A percentile compares a stretch with the other conserved stretches of the same genome.
Conservation (phyloP, 2,113 vertebrate species). For the Haliaeetus leucogaster region DNA sequence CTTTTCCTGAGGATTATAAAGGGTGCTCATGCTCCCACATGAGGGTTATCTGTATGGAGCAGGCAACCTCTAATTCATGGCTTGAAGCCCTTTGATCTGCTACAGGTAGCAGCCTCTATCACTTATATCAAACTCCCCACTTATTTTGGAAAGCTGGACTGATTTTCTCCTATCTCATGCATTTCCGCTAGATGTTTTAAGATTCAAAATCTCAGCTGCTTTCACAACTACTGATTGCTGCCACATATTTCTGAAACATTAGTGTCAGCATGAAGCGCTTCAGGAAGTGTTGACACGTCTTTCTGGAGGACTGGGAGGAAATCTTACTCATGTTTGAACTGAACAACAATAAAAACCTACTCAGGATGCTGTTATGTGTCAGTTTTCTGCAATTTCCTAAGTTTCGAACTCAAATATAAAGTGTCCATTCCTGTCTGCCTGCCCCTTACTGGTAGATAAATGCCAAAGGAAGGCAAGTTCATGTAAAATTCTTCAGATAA, state of each 20-base stretch:
- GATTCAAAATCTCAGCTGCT: background rate
- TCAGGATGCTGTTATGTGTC: background rate
- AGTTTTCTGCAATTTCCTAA: background rate
- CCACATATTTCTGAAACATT: background rate
- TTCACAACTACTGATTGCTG: background rate
- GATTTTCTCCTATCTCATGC: background rate
- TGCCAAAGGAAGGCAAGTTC: background rate
- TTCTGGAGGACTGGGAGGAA: background rate
- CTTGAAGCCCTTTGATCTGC: background rate
- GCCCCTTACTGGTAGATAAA: background rate
- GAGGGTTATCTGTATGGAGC: background rate
- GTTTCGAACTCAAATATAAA: background rate
- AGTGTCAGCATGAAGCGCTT: background rate
- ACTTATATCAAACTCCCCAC: background rate
- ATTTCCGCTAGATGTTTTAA: background rate
- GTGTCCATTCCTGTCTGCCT: background rate
- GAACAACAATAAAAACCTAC: background rate
- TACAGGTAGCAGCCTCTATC: background rate
- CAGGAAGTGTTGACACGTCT: background rate
- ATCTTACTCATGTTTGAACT: background rate
- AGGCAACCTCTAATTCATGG: background rate
- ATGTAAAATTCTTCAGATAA: background rate
- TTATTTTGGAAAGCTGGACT: background rate
- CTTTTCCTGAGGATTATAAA: background rate
- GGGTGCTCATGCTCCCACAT: background rate